These are phyloP conservation scores for Aphelinus certus DNA, from an alignment of 1,140 invertebrate species.

Conservation along the genomic window DNA sequence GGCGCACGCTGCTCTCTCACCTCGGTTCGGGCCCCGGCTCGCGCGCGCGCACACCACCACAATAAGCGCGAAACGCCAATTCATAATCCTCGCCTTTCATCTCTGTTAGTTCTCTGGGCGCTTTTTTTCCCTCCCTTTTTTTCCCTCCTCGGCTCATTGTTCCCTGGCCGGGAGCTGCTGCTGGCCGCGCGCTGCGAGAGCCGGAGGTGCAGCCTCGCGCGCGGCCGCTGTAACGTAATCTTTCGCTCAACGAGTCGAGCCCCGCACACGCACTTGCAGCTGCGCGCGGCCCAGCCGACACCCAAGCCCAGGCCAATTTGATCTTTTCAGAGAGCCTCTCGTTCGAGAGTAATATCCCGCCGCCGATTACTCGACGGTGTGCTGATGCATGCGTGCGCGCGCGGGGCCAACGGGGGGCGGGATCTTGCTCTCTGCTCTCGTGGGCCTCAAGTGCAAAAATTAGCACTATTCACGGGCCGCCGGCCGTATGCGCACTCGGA, in stretches of 20 bases:
- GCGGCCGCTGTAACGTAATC: slow-evolving; percentile 18
- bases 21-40: slow-evolving; percentile 45
- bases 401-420: background rate
- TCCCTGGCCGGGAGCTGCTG: no score
- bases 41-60: slow-evolving; percentile 30
- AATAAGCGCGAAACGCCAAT: slow-evolving; percentile 62
- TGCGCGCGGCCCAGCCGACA: background rate
- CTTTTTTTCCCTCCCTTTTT: background rate
- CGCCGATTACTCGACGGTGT: no score
- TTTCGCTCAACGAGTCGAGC: slow-evolving; percentile 17
- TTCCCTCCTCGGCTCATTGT: background rate
- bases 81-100: slow-evolving; percentile 56
- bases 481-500: no score
- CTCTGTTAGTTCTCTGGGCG: slow-evolving; percentile 38
- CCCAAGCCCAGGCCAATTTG: slow-evolving; percentile 20
- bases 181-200: background rate
- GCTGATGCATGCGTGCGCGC: background rate
- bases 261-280: background rate
- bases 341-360: no score
- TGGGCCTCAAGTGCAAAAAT: slow-evolving; percentile 30
- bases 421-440: background rate
- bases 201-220: background rate
- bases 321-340: slow-evolving; percentile 14
- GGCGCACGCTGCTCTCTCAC: slow-evolving; percentile 50
- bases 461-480: background rate